phyloP scores from a whole-genome alignment of 2,113 vertebrate species.

The Trematocara macrostoma region DNA sequence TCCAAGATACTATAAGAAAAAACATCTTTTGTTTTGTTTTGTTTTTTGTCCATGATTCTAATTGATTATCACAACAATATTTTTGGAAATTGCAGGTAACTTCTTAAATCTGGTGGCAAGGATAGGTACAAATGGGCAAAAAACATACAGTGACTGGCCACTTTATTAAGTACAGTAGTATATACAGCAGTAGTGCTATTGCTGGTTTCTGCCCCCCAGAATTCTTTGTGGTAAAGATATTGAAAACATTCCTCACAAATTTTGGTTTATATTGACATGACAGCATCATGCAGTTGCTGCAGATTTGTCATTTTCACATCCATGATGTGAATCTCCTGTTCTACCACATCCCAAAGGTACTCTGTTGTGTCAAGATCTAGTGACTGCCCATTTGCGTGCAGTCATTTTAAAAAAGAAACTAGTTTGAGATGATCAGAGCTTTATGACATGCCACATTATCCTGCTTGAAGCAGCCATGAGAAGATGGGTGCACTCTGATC shows the following conservation, averaged over 20 bases:
- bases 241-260: not conserved
- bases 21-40: not conserved
- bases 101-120: not conserved
- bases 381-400: rapidly evolving
- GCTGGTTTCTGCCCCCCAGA: rapidly evolving
- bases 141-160: not conserved
- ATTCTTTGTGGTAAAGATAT: rapidly evolving
- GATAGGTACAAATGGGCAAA: not conserved
- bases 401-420: not conserved
- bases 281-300: not conserved
- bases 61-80: not conserved
- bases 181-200: not conserved
- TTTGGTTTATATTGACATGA: not conserved
- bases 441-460: not conserved
- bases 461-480: not conserved
- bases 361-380: not conserved
- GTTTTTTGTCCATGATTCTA: not conserved
- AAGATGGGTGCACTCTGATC: not conserved
- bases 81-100: not conserved
- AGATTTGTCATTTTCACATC: not conserved
- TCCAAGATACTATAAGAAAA: not conserved
- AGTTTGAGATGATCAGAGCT: not conserved
- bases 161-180: not conserved
- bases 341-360: not conserved
- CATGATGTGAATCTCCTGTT: not conserved